Evolutionary conservation across 2,797 vertebrate genomes (phyloP).

Genomic region (Cyclopterus lumpus): DNA sequence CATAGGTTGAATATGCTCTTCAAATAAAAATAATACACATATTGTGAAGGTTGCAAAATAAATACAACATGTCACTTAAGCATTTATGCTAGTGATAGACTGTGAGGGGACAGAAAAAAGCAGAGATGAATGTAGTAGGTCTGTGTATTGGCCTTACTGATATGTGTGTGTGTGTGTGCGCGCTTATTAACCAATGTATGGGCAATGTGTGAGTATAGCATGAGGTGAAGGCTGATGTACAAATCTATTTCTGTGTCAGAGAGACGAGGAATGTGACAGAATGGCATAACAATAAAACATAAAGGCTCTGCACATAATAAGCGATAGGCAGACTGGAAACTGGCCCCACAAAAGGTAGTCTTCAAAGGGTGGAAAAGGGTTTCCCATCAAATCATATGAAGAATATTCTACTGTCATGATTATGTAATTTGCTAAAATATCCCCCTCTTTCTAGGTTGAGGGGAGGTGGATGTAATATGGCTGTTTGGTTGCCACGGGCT

Average conservation of each 20-base stretch:
- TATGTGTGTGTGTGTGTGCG: conserved; percentile 27
- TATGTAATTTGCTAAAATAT: conserved; percentile 26
- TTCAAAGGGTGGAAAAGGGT: neutral
- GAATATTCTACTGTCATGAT: neutral
- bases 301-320: neutral
- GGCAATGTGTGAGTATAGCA: conserved; percentile 12
- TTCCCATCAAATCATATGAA: conserved; percentile 1
- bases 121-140: conserved; percentile 15
- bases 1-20: neutral
- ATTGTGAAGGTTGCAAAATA: conserved; percentile 5
- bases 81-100: conserved; percentile 16
- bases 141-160: conserved; percentile 20
- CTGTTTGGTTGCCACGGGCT: conserved; percentile 33
- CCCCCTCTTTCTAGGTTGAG: conserved; percentile 12
- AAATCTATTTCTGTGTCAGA: conserved; percentile 25
- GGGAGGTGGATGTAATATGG: conserved; percentile 32
- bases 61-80: conserved; percentile 18
- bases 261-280: conserved; percentile 15
- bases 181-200: conserved; percentile 24
- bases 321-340: neutral
- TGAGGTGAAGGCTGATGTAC: conserved; percentile 16
- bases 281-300: neutral
- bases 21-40: neutral
- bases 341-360: neutral
- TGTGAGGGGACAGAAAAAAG: conserved; percentile 13